phyloP scores from a whole-genome alignment of 1,140 invertebrate species.

The Euura saliciscinereae region DNA sequence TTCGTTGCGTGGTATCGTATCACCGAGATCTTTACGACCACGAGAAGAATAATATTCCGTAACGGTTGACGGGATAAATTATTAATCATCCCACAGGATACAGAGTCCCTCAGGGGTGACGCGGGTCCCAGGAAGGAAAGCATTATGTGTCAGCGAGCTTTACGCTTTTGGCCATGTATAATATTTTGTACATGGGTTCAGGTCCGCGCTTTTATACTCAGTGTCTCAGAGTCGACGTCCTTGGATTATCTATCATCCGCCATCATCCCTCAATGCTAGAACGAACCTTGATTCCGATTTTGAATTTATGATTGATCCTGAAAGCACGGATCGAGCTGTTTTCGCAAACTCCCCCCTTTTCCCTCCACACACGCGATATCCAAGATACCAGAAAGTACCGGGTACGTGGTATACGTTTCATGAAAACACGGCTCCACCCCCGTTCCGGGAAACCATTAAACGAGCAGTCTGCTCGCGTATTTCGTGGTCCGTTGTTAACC shows the following conservation, averaged over 20 bases:
- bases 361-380: not conserved
- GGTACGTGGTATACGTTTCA: not conserved
- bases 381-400: no score
- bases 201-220: no score
- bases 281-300: no score
- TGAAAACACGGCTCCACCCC: not conserved
- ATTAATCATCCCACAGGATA: slow-evolving; percentile 38
- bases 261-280: no score
- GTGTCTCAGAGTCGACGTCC: no score
- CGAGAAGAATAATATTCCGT: slow-evolving; percentile 37
- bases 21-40: no score
- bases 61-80: slow-evolving; percentile 43
- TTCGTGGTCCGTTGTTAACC: slow-evolving; percentile 5
- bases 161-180: slow-evolving; percentile 22
- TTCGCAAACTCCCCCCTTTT: not conserved
- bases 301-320: no score
- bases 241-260: no score
- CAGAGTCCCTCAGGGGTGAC: slow-evolving; percentile 23
- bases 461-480: slow-evolving; percentile 2
- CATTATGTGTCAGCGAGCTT: slow-evolving; percentile 32
- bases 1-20: no score
- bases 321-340: no score
- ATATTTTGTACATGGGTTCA: slow-evolving; percentile 13
- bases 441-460: not conserved
- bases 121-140: slow-evolving; percentile 37